Evolutionary conservation across 2,888 invertebrate genomes (phyloP), one percentile per base, ranked within the genome.

Genomic region (Meghimatium bilineatum): DNA sequence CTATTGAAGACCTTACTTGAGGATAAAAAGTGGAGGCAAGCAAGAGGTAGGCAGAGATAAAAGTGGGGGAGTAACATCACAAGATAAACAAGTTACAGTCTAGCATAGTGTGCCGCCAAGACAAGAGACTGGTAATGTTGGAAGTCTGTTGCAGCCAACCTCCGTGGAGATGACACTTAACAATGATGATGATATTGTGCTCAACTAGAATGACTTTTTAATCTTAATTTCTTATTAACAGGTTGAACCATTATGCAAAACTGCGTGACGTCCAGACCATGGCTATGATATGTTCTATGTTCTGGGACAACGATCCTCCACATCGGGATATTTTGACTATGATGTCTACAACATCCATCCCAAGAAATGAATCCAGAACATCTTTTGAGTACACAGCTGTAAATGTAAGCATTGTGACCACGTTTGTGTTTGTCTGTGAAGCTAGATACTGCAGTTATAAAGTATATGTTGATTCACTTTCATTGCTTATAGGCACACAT

Each of bases 231-330:
- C 12, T 12, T 44, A 12, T 38, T n/a, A 88, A 3, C 89, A 94
- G 94, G 77, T 90, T 94, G 67, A 90, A 93, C 74, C 94, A 94
- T 87, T 94, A 94, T 89, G 90, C 91, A 36, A 88, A 90, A 88
- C 95, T 96, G 80, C 95, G 96, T 12, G 98, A 98, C 93, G 95
- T 98, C 29, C 99, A 99, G 94, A 98, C 97, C 94, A 97, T 98
- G 6, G 98, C 98, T 1, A 97, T 98, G 96, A 93, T 98, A 84
- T 96, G 97, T 86, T 98, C 98, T 92, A 96, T 97, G 1, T 97
- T 98, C 93, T 96, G 96, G 85, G 90, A 91, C 38, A 92, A 92
- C 82, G 85, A 91, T 89, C 38, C 91, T 91, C 85, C 89, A 91
- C 34, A 63, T 36, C 34, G 44, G 23, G 63, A 74, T 63, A 23